Conservation (phyloP, 2,797 vertebrate genomes). For the Lithobates sylvaticus region DNA sequence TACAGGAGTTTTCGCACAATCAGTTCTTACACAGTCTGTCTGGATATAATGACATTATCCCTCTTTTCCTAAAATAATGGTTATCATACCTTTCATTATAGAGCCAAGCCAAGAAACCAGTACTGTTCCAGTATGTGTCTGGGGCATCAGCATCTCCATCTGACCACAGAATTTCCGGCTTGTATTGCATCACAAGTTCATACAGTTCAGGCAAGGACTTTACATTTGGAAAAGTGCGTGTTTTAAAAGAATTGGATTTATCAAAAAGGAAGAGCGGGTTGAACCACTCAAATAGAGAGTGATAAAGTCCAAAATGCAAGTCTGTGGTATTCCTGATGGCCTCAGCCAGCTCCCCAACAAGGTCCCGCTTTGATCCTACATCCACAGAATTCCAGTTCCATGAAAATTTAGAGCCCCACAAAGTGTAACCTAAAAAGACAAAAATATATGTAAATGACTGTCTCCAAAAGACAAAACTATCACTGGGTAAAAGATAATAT, state of each 20-base stretch:
- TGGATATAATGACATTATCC: no score
- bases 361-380: constrained; percentile 86
- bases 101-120: constrained; percentile 94
- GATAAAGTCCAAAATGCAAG: constrained; percentile 91
- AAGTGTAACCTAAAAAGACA: constrained; percentile 85
- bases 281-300: constrained; percentile 98
- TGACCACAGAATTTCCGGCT: constrained; percentile 93
- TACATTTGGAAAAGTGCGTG: constrained; percentile 79
- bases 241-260: constrained; percentile 76
- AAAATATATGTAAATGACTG: no score
- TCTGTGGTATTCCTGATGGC: constrained; percentile 80
- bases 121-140: constrained; percentile 94
- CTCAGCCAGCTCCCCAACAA: constrained; percentile 84
- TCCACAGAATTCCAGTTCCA: constrained; percentile 97
- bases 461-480: no score
- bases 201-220: constrained; percentile 93
- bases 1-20: no score
- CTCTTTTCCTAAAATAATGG: not conserved
- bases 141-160: constrained; percentile 90
- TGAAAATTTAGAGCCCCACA: constrained; percentile 92
- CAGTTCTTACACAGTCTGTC: no score
- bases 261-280: constrained; percentile 88
- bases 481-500: no score
- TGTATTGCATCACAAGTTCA: constrained; percentile 85
- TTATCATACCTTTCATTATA: constrained; percentile 90